These are phyloP conservation scores for Ellobius talpinus DNA, from an alignment of 2,113 vertebrate species.

Conservation along the genomic window DNA sequence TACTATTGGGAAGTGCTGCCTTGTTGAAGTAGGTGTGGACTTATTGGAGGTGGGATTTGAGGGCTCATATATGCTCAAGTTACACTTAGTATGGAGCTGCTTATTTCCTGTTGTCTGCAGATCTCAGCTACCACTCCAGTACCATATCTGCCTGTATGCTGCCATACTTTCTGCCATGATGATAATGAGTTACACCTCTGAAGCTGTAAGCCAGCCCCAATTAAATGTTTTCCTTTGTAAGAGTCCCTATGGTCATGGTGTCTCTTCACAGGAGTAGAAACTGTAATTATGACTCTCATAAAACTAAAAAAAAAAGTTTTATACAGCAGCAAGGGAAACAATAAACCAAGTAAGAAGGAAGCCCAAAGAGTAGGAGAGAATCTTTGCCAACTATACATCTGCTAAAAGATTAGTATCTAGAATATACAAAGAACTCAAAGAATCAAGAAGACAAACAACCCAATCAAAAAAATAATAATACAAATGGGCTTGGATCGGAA, in stretches of 20 bases:
- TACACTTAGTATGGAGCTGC: no score
- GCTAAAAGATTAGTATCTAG: background rate
- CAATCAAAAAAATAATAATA: background rate
- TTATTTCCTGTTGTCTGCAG: no score
- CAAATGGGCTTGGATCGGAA: background rate
- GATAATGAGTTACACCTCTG: no score
- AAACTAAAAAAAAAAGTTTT: background rate
- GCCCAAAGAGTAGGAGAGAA: background rate
- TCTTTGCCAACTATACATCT: background rate
- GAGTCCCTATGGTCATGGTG: background rate
- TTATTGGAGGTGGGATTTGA: no score
- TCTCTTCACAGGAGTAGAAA: background rate
- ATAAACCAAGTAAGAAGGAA: background rate
- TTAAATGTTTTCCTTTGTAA: background rate
- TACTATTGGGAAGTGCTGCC: no score
- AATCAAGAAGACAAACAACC: background rate
- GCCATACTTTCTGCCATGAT: no score
- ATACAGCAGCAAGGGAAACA: background rate
- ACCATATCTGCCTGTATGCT: no score
- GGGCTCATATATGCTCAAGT: no score
- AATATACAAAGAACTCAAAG: background rate
- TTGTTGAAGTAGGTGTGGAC: no score
- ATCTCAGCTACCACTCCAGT: no score
- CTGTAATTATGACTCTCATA: background rate
- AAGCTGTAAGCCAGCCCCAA: background rate